Evolutionary conservation across 2,888 invertebrate species (phyloP), one percentile per base, ranked within the genome.

Genomic region (Heliconius ethilla): DNA sequence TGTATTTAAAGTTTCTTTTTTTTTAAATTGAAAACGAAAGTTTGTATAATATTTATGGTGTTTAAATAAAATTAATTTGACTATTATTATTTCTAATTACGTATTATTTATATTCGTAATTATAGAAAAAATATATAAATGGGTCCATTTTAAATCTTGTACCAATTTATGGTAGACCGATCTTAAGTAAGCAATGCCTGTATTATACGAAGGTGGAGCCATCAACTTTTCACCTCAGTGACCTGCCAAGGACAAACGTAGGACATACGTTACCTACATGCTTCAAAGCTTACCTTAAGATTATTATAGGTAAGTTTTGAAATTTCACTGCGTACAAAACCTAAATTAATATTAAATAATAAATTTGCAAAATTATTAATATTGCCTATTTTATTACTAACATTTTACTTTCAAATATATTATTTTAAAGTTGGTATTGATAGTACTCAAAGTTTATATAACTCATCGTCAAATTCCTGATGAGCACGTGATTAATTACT

Each of bases 211-310:
- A 59, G n/a, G 29, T 70, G n/a, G 10, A 55, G 51, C 55, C 29
- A 72, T n/a, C 18, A 59, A 72, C 55, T 51, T 72, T 59, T 72
- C 9, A 59, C 33, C 72, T 59, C 59, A 33, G 59, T 72, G 59
- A 72, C 72, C 59, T 37, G 33, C n/a, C 72, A 72, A 72, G 55
- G 59, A 29, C 72, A 72, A 45, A 1, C 69, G 69, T 69, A 37
- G 67, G 70, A 55, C 29, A 55, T 72, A 33, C 29, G 18, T 70
- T 22, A 72, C 25, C 25, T 10, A n/a, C 59, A 15, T 13, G 15
- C 13, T 29, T 25, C 27, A 63, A 27, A 63, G 7, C 15, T 27
- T 15, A 27, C 27, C 25, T 27, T 63, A 25, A 15, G 27, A 45
- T 25, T 25, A 37, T 67, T 40, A 67, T n/a, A 62, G 5, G 25